A percentile compares a stretch with the other conserved stretches of the same genome.
Conservation (phyloP, 1,140 invertebrate species). For the Ganaspis sp. region DNA sequence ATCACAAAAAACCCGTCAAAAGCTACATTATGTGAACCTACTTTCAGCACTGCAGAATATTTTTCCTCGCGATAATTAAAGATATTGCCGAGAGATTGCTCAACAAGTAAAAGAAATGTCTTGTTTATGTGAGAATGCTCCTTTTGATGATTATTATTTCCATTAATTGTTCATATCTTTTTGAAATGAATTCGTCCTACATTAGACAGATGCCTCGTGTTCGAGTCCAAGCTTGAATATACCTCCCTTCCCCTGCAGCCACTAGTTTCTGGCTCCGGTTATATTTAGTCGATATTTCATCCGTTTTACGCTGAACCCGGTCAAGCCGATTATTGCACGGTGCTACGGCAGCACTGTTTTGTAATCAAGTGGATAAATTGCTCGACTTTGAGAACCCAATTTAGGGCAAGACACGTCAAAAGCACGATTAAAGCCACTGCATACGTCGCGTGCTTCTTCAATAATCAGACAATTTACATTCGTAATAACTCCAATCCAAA, state of each 20-base stretch:
- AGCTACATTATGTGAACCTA: too few relatives aligned
- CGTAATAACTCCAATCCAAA: not conserved
- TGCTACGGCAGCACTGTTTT: constrained; percentile 24
- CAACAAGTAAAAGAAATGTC: too few relatives aligned
- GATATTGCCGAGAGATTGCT: too few relatives aligned
- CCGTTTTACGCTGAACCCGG: constrained; percentile 61
- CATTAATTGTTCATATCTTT: constrained; percentile 40
- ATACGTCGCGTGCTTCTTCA: constrained; percentile 13
- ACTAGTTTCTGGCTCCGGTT: constrained; percentile 53
- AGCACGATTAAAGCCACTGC: constrained; percentile 3
- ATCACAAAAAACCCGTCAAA: too few relatives aligned
- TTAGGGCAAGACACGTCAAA: constrained; percentile 26
- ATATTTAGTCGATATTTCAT: constrained; percentile 68
- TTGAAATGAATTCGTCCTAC: constrained; percentile 63
- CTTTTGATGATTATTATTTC: not conserved
- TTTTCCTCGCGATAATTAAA: too few relatives aligned
- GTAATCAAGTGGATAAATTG: constrained; percentile 28
- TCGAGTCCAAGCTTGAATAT: constrained; percentile 21
- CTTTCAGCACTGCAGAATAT: too few relatives aligned
- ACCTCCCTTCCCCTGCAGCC: constrained; percentile 38
- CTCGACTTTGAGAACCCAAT: constrained; percentile 30
- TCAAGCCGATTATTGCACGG: constrained; percentile 60
- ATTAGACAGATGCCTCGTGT: constrained; percentile 51
- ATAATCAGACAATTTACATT: constrained; percentile 7
- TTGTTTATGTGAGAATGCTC: too few relatives aligned